phyloP scores from a whole-genome alignment of 2,113 vertebrate species.

The Oryctolagus cuniculus region mOryCun1.1 NC_091434.1:47962501-47963000 shows the following conservation, averaged over 20 bases:
- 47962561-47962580: neutral
- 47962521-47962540: neutral
- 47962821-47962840: neutral
- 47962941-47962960: conserved; percentile 45
- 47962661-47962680: no score
- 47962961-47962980: conserved; percentile 71
- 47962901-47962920: neutral
- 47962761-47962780: neutral
- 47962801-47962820: neutral
- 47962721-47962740: no score
- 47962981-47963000: conserved; percentile 63
- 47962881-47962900: neutral
- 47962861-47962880: neutral
- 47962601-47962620: neutral
- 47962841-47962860: neutral
- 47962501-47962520: neutral
- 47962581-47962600: neutral
- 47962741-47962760: neutral
- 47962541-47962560: neutral
- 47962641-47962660: neutral
- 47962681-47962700: no score
- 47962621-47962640: neutral
- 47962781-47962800: neutral
- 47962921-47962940: neutral
- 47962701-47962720: no score